A percentile compares a stretch with the other conserved stretches of the same genome.
Conservation (phyloP, 2,113 vertebrate species). For the Salvator merianae region DNA sequence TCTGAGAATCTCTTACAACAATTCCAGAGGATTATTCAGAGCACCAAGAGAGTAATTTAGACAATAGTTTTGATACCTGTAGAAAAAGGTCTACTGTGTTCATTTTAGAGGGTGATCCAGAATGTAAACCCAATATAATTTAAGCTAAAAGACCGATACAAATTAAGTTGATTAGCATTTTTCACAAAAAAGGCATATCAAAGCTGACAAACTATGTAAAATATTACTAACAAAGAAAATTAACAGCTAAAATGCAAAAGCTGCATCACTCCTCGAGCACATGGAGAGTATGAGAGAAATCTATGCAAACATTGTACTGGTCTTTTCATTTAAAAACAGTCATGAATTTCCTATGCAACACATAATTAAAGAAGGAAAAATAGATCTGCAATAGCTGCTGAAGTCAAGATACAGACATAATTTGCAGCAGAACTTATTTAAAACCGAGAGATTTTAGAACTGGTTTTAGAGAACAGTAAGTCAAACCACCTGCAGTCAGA, state of each 20-base stretch:
- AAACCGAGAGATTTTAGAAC: not conserved
- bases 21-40: not conserved
- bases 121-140: not conserved
- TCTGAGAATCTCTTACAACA: not conserved
- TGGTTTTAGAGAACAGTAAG: too few species aligned
- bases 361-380: too few species aligned
- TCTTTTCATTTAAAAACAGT: too few species aligned
- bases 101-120: not conserved
- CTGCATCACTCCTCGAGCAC: not conserved
- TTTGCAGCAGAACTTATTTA: not conserved
- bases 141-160: not conserved
- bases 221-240: not conserved
- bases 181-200: not conserved
- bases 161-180: too few species aligned
- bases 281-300: not conserved
- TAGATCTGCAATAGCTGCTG: too few species aligned
- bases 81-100: not conserved
- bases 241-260: not conserved
- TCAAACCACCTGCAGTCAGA: too few species aligned
- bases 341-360: too few species aligned
- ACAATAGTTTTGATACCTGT: not conserved
- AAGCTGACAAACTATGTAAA: not conserved
- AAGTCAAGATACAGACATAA: not conserved
- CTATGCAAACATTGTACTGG: too few species aligned
- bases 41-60: not conserved